Evolutionary conservation across 2,113 vertebrate genomes (phyloP).

Genomic region (Albula goreensis): DNA sequence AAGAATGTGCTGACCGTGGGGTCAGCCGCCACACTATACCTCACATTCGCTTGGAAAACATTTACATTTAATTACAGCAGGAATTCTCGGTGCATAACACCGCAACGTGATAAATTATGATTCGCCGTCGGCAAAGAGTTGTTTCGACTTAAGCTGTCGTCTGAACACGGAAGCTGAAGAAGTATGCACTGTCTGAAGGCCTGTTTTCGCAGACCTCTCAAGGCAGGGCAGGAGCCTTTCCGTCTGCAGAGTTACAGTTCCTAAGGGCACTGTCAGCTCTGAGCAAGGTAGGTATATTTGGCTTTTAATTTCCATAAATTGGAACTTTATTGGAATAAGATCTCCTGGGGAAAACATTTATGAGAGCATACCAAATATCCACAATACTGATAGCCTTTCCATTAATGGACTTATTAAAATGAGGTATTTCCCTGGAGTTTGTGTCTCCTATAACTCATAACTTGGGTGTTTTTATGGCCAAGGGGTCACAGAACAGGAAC

Average conservation of each 20-base stretch:
- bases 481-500: background rate
- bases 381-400: background rate
- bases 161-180: too few species aligned
- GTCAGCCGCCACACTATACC: background rate
- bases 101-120: too few species aligned
- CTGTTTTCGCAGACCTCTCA: too few species aligned
- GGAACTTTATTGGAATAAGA: too few species aligned
- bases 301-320: too few species aligned
- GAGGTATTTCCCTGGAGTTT: background rate
- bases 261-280: too few species aligned
- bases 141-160: too few species aligned
- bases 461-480: background rate
- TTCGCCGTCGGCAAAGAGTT: too few species aligned
- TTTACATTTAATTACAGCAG: slow-evolving; percentile 6
- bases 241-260: too few species aligned
- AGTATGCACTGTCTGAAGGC: too few species aligned
- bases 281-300: too few species aligned
- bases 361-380: background rate
- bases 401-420: background rate
- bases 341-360: background rate
- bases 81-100: background rate
- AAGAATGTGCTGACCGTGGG: background rate
- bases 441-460: background rate
- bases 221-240: too few species aligned
- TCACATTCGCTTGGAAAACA: background rate